Base-by-base conservation (phyloP, 2,888 invertebrate genomes). In the Cheiracanthium punctorium region DNA sequence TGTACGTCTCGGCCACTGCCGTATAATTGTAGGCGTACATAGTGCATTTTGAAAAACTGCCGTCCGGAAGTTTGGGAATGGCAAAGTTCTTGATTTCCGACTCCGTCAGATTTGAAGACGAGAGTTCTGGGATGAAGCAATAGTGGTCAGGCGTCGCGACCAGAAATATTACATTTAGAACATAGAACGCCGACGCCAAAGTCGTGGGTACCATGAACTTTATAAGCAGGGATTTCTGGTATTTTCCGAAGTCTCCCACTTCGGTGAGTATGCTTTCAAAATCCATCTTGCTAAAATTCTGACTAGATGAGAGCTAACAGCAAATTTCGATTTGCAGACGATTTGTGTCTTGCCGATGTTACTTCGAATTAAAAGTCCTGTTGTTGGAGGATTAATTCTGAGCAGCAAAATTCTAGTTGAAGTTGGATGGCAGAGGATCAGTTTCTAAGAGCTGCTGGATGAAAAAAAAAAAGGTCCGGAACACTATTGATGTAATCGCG, bases 61-160 rank as follows among this genome's bases (percentile, higher is more conserved):
- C 84, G 7, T 74, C 79, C 1, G 73, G 37, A 37, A 70, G n/a
- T 29, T 14, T 80, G 0, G 84, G 84, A 37, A 85, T 79, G 0
- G 84, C 72, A 4, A 79, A 30, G 0, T 29, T 37, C 24, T 52
- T 73, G 1, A 79, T 43, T 29, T 85, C 79, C 24, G 30, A 4
- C 24, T 85, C 79, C 10, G 84, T 37, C n/a, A 79, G 28, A 41
- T 85, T 85, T 14, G 79, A n/a, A 14, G 79, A 69, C 2, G 72
- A 92, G 71, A 92, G 90, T 32, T 94, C 93, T 0, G 93, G 93
- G 20, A 94, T 93, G 73, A 91, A 91, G 89, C 94, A 94, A 93
- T 93, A 93, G 90, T 94, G 94, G 69, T 94, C 93, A 4, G 94
- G 94, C 73, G 93, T 92, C 81, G 93, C 92, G 79, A 94, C 90